Evolutionary conservation across 2,797 vertebrate species (phyloP).

Genomic region (Leptoclinus maculatus): DNA sequence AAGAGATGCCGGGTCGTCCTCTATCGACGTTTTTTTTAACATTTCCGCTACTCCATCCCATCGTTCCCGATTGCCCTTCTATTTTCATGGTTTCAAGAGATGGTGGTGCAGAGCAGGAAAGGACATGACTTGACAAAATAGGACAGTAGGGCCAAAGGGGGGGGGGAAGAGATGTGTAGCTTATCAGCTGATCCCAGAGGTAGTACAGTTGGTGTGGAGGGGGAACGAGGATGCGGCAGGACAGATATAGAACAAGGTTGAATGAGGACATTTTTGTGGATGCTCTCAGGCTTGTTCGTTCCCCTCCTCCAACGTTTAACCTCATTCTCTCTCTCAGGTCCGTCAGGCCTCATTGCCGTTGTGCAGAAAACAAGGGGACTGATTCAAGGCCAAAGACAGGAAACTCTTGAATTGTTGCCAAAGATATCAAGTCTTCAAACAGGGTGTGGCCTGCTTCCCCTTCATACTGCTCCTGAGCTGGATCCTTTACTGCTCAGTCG

Average conservation of each 20-base stretch:
- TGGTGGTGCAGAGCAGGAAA: conserved; percentile 30
- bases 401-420: conserved; percentile 56
- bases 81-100: conserved; percentile 24
- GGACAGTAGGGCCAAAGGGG: conserved; percentile 41
- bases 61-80: conserved; percentile 12
- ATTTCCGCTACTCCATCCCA: not conserved
- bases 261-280: conserved; percentile 57
- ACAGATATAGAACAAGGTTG: conserved; percentile 72
- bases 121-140: conserved; percentile 56
- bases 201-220: conserved; percentile 43
- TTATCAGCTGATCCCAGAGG: conserved; percentile 62
- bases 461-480: not conserved
- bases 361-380: conserved; percentile 39
- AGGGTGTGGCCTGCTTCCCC: conserved; percentile 42
- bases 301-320: conserved; percentile 53
- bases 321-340: conserved; percentile 59
- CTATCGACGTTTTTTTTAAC: not conserved
- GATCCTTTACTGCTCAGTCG: not conserved
- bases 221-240: conserved; percentile 47
- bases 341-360: conserved; percentile 24
- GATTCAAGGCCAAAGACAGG: conserved; percentile 45
- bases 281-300: conserved; percentile 48
- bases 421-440: conserved; percentile 57
- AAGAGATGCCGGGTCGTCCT: conserved; percentile 17
- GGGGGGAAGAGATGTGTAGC: conserved; percentile 34